phyloP scores from a whole-genome alignment of 2,797 vertebrate species.

The Hydrolagus colliei region DNA sequence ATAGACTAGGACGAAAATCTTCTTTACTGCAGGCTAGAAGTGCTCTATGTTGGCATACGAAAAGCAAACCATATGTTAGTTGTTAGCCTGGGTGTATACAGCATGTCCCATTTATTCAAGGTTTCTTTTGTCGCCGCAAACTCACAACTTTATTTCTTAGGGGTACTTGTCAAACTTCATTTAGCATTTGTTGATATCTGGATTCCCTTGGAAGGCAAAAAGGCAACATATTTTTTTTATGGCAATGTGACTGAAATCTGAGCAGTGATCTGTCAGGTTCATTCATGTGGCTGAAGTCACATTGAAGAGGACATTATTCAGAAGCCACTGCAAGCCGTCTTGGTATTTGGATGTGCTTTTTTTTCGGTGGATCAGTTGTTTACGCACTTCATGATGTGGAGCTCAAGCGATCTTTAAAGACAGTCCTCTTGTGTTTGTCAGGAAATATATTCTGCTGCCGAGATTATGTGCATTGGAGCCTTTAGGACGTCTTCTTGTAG shows the following conservation, averaged over 20 bases:
- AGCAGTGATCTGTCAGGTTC: slow-evolving; percentile 85
- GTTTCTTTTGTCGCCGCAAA: slow-evolving; percentile 82
- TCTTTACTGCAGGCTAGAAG: slow-evolving; percentile 72
- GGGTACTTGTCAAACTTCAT: slow-evolving; percentile 98
- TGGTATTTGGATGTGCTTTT: slow-evolving; percentile 35
- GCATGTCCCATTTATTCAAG: slow-evolving; percentile 95
- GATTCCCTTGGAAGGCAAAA: slow-evolving; percentile 83
- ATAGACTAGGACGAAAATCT: slow-evolving; percentile 61
- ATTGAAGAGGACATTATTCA: slow-evolving; percentile 47
- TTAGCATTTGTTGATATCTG: slow-evolving; percentile 81
- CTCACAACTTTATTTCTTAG: slow-evolving; percentile 93
- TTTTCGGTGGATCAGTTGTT: slow-evolving; percentile 18
- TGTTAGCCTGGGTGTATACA: slow-evolving; percentile 94
- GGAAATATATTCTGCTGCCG: slow-evolving; percentile 14
- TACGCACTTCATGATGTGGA: slow-evolving; percentile 13
- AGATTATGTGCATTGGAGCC: slow-evolving; percentile 11
- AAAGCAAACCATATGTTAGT: slow-evolving; percentile 96
- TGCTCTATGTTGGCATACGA: slow-evolving; percentile 73
- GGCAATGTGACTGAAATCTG: slow-evolving; percentile 73
- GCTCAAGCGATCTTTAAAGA: slow-evolving; percentile 29
- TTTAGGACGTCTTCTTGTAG: slow-evolving; percentile 27
- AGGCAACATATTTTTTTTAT: slow-evolving; percentile 71
- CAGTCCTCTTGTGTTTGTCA: slow-evolving; percentile 29
- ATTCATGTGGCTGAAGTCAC: slow-evolving; percentile 72
- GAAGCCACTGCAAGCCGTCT: slow-evolving; percentile 25